Conservation (phyloP, 2,797 vertebrate genomes). For the Fundulus diaphanus region DNA sequence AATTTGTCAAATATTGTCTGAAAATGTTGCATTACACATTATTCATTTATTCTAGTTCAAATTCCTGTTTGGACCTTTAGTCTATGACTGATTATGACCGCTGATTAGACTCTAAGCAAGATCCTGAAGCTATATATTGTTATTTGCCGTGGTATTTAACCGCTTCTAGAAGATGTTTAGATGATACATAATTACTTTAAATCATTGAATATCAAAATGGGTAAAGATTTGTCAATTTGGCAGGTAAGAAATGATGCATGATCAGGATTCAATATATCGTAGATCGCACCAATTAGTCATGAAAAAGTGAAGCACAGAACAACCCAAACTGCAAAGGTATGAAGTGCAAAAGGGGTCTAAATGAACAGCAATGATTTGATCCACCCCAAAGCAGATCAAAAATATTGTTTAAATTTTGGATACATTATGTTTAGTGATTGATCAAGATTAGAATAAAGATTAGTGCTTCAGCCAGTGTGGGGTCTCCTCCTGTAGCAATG, state of each 20-base stretch:
- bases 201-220: background rate
- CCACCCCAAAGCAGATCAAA: background rate
- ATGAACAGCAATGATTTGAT: background rate
- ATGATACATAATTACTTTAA: background rate
- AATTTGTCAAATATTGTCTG: background rate
- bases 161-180: background rate
- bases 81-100: background rate
- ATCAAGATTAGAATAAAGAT: background rate
- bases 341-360: background rate
- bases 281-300: background rate
- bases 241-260: no score
- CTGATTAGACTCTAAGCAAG: background rate
- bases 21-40: no score
- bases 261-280: background rate
- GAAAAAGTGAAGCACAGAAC: background rate
- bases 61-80: background rate
- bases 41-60: background rate
- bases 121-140: background rate
- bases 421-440: background rate
- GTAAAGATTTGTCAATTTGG: background rate
- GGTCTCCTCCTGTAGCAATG: conserved; percentile 14
- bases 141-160: background rate
- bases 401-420: background rate
- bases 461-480: conserved; percentile 2
- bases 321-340: background rate